A percentile compares a stretch with the other conserved stretches of the same genome.
Evolutionary conservation across 2,888 invertebrate genomes (phyloP).

Genomic region (Heliconius ismenius): DNA sequence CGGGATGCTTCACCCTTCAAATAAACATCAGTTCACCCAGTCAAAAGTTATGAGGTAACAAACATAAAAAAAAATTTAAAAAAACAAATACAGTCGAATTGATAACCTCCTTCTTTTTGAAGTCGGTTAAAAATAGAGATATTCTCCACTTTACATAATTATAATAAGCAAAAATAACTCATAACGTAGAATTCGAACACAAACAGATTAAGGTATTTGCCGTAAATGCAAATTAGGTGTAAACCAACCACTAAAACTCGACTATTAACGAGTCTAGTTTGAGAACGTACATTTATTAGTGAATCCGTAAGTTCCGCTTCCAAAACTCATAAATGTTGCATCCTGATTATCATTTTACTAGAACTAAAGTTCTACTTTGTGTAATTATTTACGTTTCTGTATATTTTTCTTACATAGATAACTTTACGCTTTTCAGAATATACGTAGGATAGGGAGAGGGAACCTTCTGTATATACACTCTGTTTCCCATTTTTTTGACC

Average conservation of each 20-base stretch:
- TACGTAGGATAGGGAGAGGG: too few relatives aligned
- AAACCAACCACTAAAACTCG: slow-evolving; percentile 18
- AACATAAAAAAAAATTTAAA: too few relatives aligned
- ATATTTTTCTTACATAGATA: background rate
- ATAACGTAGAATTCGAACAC: slow-evolving; percentile 39
- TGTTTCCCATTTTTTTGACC: background rate
- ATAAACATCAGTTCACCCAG: too few relatives aligned
- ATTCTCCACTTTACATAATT: too few relatives aligned
- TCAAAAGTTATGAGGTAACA: too few relatives aligned
- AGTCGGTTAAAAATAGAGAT: too few relatives aligned
- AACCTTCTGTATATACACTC: background rate
- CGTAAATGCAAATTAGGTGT: slow-evolving; percentile 41
- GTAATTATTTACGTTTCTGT: background rate
- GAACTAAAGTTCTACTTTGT: background rate
- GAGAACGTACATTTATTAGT: slow-evolving; percentile 44
- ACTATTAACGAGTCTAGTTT: slow-evolving; percentile 47
- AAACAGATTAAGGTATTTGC: slow-evolving; percentile 40
- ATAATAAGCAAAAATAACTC: too few relatives aligned
- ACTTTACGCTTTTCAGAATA: background rate
- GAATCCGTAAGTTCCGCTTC: slow-evolving; percentile 35
- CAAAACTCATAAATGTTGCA: slow-evolving; percentile 27
- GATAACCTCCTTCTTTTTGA: too few relatives aligned
- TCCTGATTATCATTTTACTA: background rate
- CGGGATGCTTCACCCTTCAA: too few relatives aligned
- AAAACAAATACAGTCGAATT: too few relatives aligned